Base-by-base conservation (phyloP, 2,113 vertebrate species). In the Aptenodytes patagonicus region DNA sequence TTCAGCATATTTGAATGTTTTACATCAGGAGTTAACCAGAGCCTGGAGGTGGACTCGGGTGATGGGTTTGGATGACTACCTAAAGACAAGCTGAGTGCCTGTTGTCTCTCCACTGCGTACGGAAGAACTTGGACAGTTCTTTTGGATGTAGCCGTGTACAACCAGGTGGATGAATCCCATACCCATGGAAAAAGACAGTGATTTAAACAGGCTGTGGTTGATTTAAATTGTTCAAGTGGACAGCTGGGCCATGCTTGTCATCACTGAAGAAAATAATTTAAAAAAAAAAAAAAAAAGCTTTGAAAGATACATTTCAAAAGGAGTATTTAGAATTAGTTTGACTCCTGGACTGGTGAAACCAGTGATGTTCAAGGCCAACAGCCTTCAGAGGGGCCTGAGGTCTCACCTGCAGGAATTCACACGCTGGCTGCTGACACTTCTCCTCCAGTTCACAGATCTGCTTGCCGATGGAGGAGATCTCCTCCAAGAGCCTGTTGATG, bases 361-460 rank as follows among this genome's bases (percentile, higher is more conserved):
- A 1, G 2, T 9, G 13, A 15, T 36, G 46, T 18, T 32, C 36
- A 36, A 44, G 58, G 52, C 17, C 3, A 1, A 4, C 1, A 7
- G 11, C 12, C 28, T 62, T 29, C 36, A 2, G 10, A 20, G n/a
- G 51, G 60, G 8, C 11, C 46, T 2, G 12, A 28, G 21, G 36
- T 62, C 96, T 96, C 92, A 98, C 98, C 96, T 61, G 97, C 38
- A 98, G 95, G 16, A 98, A 95, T 19, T 93, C 92, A 19, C 52
- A 81, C 0, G 94, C 84, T 0, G 93, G 82, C 52, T 79, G 95
- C 78, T 5, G 32, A 2, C 69, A 94, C 51, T 94, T 97, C 15
- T 97, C 96, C 78, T 97, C 97, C 95, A 98, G 72, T 26, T 98
- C 96, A 5, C 16, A n/a, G 24, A 98, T 97, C 51, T 92, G 80